Percentiles rank a stretch among this genome's conserved stretches.
Conservation (phyloP, 2,888 invertebrate species). For the Hedya salicella region DNA sequence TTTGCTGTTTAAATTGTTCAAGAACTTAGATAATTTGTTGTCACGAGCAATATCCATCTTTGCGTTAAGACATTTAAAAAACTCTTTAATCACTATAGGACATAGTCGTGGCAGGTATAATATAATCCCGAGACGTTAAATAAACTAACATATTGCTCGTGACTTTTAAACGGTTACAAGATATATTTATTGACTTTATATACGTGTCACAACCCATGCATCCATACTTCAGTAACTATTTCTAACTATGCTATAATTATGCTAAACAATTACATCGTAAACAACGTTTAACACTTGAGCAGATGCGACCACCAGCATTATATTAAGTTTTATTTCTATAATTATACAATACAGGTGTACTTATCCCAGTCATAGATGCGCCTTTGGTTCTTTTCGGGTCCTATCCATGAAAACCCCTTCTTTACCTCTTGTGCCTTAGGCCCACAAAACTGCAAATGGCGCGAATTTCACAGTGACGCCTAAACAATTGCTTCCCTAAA, state of each 20-base stretch:
- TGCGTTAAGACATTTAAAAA: not conserved
- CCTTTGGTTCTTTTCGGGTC: not conserved
- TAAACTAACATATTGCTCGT: not conserved
- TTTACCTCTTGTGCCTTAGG: not conserved
- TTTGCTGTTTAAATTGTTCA: not conserved
- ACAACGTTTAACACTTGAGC: slow-evolving; percentile 37
- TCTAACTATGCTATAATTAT: slow-evolving; percentile 19
- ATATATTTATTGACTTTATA: slow-evolving; percentile 16
- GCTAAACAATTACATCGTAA: slow-evolving; percentile 14
- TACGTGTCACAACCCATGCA: slow-evolving; percentile 34
- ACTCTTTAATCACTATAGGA: not conserved
- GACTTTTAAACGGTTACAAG: slow-evolving; percentile 3
- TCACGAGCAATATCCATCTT: not conserved
- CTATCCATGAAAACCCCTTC: not conserved
- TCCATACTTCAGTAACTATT: slow-evolving; percentile 10
- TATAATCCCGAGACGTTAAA: not conserved
- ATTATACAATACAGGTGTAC: not conserved
- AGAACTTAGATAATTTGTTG: not conserved
- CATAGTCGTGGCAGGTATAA: not conserved
- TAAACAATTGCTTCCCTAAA: no score
- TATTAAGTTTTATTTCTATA: not conserved
- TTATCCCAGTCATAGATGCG: not conserved
- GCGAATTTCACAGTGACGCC: not conserved
- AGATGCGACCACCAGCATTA: slow-evolving; percentile 17
- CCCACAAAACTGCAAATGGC: not conserved